Base-by-base conservation (phyloP, 2,888 invertebrate genomes). In the Hydraecia micacea region DNA sequence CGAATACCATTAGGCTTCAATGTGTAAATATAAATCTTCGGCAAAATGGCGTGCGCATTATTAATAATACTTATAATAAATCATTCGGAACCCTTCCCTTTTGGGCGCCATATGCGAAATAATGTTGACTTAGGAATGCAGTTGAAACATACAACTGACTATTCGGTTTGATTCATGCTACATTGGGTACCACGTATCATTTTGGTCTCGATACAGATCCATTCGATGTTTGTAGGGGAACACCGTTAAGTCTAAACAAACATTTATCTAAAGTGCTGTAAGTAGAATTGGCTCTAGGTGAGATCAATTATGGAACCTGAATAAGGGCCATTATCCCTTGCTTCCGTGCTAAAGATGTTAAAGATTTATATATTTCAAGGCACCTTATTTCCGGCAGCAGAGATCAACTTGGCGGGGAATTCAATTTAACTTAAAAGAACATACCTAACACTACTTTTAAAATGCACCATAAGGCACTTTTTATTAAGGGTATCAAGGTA, bases 1-100 rank as follows among this genome's bases (percentile, higher is more conserved):
- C 86, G 87, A 88, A 88, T 83, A 87, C 85, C 86, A 89, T 90
- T 90, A 89, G 74, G 79, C 75, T 67, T 69, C 74, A 71, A 71
- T 82, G 74, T 70, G 67, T 75, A n/a, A n/a, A n/a, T n/a, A 86
- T 87, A 88, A 80, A 86, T 88, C 89, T 83, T 86, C 32, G 28
- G 75, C 66, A 78, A 80, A 85, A 88, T 81, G 67, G 76, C 77
- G 55, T 58, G 62, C 49, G 65, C 68, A 71, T 81, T 89, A 89
- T 84, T 89, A 81, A 81, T 87, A 89, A 82, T 79, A 68, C 69
- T 80, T 65, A 39, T 75, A 66, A 87, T 88, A 88, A 86, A 88
- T 88, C 87, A 87, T 77, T 74, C 32, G n/a, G 63, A 63, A 78
- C 76, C 81, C 74, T 82, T 87, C 79, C 75, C 79, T 82, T 81